These are phyloP conservation scores for Gymnothorax reevesii DNA, from an alignment of 2,797 vertebrate genomes.

Conservation along the genomic window DNA sequence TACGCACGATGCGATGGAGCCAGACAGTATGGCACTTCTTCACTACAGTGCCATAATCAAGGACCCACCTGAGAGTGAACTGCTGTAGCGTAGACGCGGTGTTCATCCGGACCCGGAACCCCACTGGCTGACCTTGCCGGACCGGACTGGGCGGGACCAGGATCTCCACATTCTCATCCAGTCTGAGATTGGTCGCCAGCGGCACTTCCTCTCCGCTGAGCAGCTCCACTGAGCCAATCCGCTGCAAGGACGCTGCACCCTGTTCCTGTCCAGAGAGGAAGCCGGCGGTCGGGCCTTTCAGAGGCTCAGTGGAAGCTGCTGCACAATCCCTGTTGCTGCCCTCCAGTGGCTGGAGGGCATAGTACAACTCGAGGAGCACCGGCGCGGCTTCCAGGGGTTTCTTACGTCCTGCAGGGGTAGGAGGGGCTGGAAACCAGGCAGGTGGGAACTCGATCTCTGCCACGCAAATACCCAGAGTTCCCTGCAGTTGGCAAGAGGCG, in stretches of 20 bases:
- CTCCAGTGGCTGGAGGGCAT: constrained; percentile 75
- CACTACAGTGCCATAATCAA: too few species aligned
- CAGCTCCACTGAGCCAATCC: constrained; percentile 83
- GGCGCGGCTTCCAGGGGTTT: constrained; percentile 67
- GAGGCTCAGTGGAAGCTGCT: constrained; percentile 66
- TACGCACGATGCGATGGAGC: background rate
- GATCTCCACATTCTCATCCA: constrained; percentile 85
- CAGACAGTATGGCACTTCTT: background rate
- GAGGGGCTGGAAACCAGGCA: constrained; percentile 84
- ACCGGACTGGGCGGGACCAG: constrained; percentile 82
- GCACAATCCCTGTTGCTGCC: constrained; percentile 71
- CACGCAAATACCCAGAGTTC: constrained; percentile 89
- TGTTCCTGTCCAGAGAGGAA: constrained; percentile 67
- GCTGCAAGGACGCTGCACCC: constrained; percentile 73
- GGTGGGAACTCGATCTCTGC: constrained; percentile 84
- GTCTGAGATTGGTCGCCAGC: constrained; percentile 73
- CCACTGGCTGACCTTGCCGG: constrained; percentile 84
- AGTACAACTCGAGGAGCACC: constrained; percentile 85
- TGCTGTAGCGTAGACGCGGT: constrained; percentile 77
- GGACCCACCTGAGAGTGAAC: constrained; percentile 86
- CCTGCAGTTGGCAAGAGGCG: constrained; percentile 82
- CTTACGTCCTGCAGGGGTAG: constrained; percentile 72
- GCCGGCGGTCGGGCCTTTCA: constrained; percentile 68
- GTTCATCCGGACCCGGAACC: constrained; percentile 82
- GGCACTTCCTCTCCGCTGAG: constrained; percentile 72